phyloP scores from a whole-genome alignment of 2,113 vertebrate genomes.

The Litocranius walleri region DNA sequence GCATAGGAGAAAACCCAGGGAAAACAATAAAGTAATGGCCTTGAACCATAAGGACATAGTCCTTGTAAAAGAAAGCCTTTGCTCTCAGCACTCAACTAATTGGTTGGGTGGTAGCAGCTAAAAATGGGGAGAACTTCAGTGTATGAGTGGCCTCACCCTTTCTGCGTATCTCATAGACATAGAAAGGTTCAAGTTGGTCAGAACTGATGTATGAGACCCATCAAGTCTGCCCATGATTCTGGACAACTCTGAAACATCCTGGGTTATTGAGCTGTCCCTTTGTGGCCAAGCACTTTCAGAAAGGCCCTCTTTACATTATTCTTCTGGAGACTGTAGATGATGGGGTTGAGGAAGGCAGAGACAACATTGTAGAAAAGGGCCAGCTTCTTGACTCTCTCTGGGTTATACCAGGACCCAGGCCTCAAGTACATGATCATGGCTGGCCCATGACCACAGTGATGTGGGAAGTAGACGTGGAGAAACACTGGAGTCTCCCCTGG shows the following conservation, averaged over 20 bases:
- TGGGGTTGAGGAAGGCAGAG: slow-evolving; percentile 68
- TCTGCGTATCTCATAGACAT: background rate
- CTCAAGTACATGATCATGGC: slow-evolving; percentile 65
- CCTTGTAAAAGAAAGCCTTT: background rate
- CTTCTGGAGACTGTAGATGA: slow-evolving; percentile 68
- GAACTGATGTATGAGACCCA: background rate
- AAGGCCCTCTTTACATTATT: slow-evolving; percentile 65
- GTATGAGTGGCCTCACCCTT: background rate
- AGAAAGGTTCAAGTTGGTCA: background rate
- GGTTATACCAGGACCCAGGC: slow-evolving; percentile 52
- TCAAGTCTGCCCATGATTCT: background rate
- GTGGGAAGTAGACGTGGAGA: slow-evolving; percentile 61
- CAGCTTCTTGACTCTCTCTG: slow-evolving; percentile 55
- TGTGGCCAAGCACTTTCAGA: slow-evolving; percentile 32
- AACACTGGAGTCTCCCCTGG: slow-evolving; percentile 55
- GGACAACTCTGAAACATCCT: background rate
- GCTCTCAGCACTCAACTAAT: background rate
- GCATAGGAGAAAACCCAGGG: background rate
- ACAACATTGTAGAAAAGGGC: slow-evolving; percentile 65
- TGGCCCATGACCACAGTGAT: slow-evolving; percentile 60
- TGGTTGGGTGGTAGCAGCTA: background rate
- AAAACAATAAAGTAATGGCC: background rate
- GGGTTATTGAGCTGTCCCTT: background rate
- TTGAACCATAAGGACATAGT: background rate
- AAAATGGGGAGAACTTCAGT: background rate